Conservation (phyloP, 2,888 invertebrate genomes). For the Antitype chi region DNA sequence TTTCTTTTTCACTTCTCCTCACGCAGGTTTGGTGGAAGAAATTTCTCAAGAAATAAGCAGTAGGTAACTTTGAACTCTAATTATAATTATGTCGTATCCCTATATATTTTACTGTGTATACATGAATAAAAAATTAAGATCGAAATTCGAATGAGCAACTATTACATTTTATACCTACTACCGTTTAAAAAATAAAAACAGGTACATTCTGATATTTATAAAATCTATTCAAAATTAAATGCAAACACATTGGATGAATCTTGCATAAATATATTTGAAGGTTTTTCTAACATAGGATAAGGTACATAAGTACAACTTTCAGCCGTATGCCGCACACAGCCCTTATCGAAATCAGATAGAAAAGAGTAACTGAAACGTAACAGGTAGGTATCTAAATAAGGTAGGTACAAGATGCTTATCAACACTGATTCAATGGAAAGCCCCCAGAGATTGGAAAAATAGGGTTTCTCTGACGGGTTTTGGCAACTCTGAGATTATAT, state of each 20-base stretch:
- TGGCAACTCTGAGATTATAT: conserved; percentile 54
- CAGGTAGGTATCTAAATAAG: conserved; percentile 67
- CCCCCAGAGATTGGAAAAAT: conserved; percentile 59
- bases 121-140: not conserved
- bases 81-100: too few species aligned
- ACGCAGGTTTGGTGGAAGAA: too few species aligned
- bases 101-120: too few species aligned
- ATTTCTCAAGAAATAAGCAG: too few species aligned
- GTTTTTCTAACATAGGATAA: not conserved
- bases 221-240: not conserved
- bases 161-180: not conserved
- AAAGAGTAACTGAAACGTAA: conserved; percentile 61
- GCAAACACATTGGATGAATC: not conserved
- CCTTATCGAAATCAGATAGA: conserved; percentile 55
- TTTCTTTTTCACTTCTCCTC: too few species aligned
- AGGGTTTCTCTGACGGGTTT: conserved; percentile 61
- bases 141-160: not conserved
- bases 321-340: conserved; percentile 33
- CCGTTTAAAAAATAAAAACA: not conserved
- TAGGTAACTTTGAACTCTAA: too few species aligned
- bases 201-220: not conserved
- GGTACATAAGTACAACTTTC: conserved; percentile 6
- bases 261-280: not conserved
- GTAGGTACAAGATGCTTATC: conserved; percentile 69
- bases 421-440: conserved; percentile 68